These are phyloP conservation scores for Lottia scabra DNA, from an alignment of 2,888 invertebrate genomes.

Conservation along the genomic window DNA sequence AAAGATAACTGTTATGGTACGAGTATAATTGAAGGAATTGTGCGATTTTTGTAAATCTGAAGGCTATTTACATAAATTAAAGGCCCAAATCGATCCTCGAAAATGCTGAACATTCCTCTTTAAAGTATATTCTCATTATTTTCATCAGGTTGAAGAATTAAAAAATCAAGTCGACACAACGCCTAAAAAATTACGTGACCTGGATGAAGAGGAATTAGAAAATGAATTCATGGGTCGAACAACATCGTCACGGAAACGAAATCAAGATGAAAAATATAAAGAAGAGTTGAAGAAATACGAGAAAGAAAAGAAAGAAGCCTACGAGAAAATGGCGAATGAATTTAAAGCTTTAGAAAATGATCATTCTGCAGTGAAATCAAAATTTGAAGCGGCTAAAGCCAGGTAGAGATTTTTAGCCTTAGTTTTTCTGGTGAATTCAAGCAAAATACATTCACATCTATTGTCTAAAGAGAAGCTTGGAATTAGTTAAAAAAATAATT, in stretches of 20 bases:
- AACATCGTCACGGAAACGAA: slow-evolving; percentile 36
- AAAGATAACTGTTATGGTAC: too few relatives aligned
- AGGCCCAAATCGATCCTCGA: too few relatives aligned
- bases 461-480: too few relatives aligned
- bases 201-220: slow-evolving; percentile 37
- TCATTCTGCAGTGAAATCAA: slow-evolving; percentile 57
- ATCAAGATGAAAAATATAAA: slow-evolving; percentile 55
- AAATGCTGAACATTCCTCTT: too few relatives aligned
- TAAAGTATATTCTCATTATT: too few relatives aligned
- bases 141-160: slow-evolving; percentile 50
- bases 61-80: too few relatives aligned
- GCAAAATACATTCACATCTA: too few relatives aligned
- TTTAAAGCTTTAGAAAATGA: slow-evolving; percentile 62
- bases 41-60: too few relatives aligned
- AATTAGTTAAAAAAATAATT: too few relatives aligned
- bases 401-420: slow-evolving; percentile 43
- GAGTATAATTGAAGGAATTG: too few relatives aligned
- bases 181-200: slow-evolving; percentile 10
- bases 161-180: slow-evolving; percentile 46
- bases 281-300: slow-evolving; percentile 62
- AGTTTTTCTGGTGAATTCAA: too few relatives aligned
- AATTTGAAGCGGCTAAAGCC: slow-evolving; percentile 65
- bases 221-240: slow-evolving; percentile 47
- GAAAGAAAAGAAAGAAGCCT: slow-evolving; percentile 63
- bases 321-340: slow-evolving; percentile 61